Evolutionary conservation across 2,888 invertebrate species (phyloP).

Genomic region (Latrodectus hesperus): DNA sequence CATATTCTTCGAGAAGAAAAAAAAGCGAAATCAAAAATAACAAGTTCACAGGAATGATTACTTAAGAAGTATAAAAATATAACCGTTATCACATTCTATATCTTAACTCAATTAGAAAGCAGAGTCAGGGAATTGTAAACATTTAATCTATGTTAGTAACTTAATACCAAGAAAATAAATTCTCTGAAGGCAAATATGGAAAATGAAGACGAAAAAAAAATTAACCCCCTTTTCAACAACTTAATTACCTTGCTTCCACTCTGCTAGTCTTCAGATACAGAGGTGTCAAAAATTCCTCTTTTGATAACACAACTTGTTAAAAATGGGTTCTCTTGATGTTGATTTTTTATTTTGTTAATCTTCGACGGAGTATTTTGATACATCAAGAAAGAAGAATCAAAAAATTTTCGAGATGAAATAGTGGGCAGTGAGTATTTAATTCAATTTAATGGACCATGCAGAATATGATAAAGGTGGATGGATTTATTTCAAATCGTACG

Average conservation of each 20-base stretch:
- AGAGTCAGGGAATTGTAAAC: constrained; percentile 42
- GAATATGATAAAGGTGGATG: constrained; percentile 22
- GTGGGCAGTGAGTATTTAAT: constrained; percentile 32
- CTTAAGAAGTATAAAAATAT: neutral
- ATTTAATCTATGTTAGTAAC: constrained; percentile 55
- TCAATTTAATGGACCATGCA: constrained; percentile 53
- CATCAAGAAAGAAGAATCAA: neutral
- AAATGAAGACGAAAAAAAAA: neutral
- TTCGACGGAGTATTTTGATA: neutral
- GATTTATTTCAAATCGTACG: constrained; percentile 20
- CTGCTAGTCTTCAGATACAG: constrained; percentile 13
- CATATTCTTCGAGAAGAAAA: neutral
- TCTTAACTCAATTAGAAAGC: constrained; percentile 35
- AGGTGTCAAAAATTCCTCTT: constrained; percentile 27
- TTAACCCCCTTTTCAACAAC: neutral
- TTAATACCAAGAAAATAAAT: constrained; percentile 51
- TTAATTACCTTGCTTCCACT: constrained; percentile 51
- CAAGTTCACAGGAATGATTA: neutral
- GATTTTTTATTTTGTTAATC: neutral
- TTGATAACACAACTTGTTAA: neutral
- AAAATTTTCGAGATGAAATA: too few relatives aligned
- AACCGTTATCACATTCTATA: constrained; percentile 19
- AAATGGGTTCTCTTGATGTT: neutral
- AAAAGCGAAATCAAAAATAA: neutral
- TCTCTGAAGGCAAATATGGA: constrained; percentile 13